Evolutionary conservation across 1,140 invertebrate species (phyloP), one percentile per base, ranked within the genome.

Genomic region (Frieseomelitta varia): DNA sequence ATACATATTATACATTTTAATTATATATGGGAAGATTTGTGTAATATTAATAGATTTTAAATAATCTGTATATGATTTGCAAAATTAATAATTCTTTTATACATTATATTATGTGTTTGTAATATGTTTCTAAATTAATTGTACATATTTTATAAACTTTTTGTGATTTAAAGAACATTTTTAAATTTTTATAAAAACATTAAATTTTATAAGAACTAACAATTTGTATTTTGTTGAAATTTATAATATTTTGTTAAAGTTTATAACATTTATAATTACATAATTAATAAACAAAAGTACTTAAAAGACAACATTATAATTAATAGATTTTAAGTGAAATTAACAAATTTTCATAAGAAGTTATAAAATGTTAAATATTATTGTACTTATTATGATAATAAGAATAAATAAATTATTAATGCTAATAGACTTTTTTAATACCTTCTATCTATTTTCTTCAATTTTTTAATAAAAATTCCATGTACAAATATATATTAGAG

Each of bases 341-440:
- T 84, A 84, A 84, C 67, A 79, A 71, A 79, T 84, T 79, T 84
- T 79, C 81, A 79, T 63, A 63, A 68, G 63, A 17, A 72, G 53
- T 63, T 69, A 63, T 79, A 15, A 83, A 81, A 81, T 82, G 73
- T 79, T 78, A 82, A 67, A 51, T 78, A 83, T 69, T 71, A 84
- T 61, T 79, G 73, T 84, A 84, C 27, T 71, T 79, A 65, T n/a
- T 34, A 84, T 69, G 56, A 69, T 69, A 55, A 78, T 84, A 24
- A 51, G 63, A 84, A 79, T 84, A 84, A 84, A 84, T 79, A 61
- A 84, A 84, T 72, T 56, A 61, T 71, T 21, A 78, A 69, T 69
- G 34, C 30, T 47, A 47, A 19, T 3, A 53, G 11, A 47, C 8
- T 61, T 81, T 39, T 4, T 39, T 65, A 67, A 39, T 65, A 39